Evolutionary conservation across 2,888 invertebrate genomes (phyloP).

Genomic region (Dexiosoma caninum): DNA sequence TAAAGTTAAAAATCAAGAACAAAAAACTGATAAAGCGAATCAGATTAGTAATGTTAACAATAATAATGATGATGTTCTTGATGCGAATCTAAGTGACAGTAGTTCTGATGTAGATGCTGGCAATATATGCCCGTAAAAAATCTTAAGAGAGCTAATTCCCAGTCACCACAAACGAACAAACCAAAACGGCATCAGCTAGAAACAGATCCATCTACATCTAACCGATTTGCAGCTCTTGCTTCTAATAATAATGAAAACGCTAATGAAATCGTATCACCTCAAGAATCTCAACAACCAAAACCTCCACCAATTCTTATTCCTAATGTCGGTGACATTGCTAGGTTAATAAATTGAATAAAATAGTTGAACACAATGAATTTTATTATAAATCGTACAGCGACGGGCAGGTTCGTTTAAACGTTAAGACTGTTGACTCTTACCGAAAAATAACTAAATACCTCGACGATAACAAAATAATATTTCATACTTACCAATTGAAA

Average conservation of each 20-base stretch:
- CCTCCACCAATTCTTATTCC: not conserved
- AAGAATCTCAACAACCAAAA: not conserved
- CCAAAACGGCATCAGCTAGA: not conserved
- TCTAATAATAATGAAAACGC: not conserved
- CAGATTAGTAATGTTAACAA: not conserved
- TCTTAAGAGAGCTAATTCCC: not conserved
- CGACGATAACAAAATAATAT: not conserved
- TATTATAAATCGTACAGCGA: constrained; percentile 16
- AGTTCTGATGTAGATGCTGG: not conserved
- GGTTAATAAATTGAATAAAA: constrained; percentile 1
- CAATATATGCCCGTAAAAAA: not conserved
- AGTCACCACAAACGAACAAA: not conserved
- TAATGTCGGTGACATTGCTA: not conserved
- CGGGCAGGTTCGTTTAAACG: constrained; percentile 11
- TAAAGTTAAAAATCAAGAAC: not conserved
- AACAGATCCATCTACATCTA: not conserved
- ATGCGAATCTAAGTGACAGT: not conserved
- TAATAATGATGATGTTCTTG: not conserved
- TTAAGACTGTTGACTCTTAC: constrained; percentile 18
- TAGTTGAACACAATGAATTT: not conserved
- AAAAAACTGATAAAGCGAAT: not conserved
- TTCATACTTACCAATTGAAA: constrained; percentile 23
- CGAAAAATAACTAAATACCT: constrained; percentile 5
- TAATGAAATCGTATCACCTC: not conserved
- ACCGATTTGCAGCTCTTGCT: not conserved